phyloP scores from a whole-genome alignment of 1,140 invertebrate species.

The Drosophila grimshawi region DNA sequence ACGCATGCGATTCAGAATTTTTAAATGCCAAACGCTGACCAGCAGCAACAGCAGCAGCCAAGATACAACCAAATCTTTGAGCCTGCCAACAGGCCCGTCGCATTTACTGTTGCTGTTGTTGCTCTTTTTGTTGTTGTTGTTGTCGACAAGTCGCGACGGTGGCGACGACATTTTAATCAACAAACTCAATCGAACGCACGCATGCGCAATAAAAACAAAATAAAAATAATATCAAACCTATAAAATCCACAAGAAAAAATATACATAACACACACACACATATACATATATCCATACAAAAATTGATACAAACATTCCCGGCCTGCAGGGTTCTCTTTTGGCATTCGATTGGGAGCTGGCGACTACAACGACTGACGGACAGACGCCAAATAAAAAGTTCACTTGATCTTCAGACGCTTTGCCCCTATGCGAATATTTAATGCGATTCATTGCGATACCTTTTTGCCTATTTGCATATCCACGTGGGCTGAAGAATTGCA shows the following conservation, averaged over 20 bases:
- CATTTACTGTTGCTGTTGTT: conserved; percentile 2
- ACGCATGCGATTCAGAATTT: conserved; percentile 82
- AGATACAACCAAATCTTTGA: conserved; percentile 31
- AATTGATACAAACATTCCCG: conserved; percentile 11
- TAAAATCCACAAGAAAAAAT: conserved; percentile 58
- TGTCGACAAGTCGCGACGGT: conserved; percentile 54
- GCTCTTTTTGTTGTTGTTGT: conserved; percentile 22
- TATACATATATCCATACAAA: not conserved
- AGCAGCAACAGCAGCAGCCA: conserved; percentile 48
- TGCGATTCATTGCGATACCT: conserved; percentile 59
- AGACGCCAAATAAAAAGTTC: conserved; percentile 45
- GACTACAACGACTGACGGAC: conserved; percentile 22
- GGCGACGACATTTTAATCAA: conserved; percentile 82
- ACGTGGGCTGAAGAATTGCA: conserved; percentile 53
- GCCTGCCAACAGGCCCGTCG: conserved; percentile 8
- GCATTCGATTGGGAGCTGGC: conserved; percentile 35
- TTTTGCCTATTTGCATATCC: conserved; percentile 56
- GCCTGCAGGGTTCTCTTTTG: conserved; percentile 46
- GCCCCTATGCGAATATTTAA: conserved; percentile 76
- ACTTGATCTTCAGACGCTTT: conserved; percentile 60
- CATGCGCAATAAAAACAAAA: conserved; percentile 84
- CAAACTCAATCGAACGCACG: conserved; percentile 84
- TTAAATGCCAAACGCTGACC: conserved; percentile 74
- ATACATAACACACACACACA: conserved; percentile 40
- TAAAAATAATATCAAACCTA: conserved; percentile 74